These are phyloP conservation scores for Leptinotarsa texana DNA, from an alignment of 1,140 invertebrate genomes.

Conservation along the genomic window DNA sequence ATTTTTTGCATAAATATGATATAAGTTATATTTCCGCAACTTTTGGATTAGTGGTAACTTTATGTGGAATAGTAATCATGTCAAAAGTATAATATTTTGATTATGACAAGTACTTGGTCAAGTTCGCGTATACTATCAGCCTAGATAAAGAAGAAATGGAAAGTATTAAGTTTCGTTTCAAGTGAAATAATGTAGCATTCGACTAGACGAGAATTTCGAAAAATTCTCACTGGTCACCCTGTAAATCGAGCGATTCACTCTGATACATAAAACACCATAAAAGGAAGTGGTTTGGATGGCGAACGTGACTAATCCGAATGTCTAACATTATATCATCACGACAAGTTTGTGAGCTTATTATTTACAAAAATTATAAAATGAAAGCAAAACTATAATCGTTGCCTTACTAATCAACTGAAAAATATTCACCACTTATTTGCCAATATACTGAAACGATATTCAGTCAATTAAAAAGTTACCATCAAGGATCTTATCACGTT, in stretches of 20 bases:
- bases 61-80: no score
- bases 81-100: no score
- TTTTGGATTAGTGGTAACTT: no score
- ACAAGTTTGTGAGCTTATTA: neutral
- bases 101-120: no score
- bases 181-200: neutral
- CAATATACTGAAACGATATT: no score
- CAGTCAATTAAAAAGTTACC: neutral
- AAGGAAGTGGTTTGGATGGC: neutral
- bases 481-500: neutral
- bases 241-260: neutral
- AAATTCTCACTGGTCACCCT: neutral
- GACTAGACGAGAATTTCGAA: neutral
- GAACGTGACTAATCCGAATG: neutral
- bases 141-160: no score
- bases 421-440: no score
- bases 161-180: no score
- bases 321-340: neutral
- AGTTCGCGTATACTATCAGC: no score
- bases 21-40: no score
- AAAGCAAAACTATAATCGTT: neutral
- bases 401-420: neutral
- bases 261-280: slow-evolving; percentile 4
- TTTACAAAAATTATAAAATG: neutral
- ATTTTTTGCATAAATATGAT: no score